Evolutionary conservation across 1,140 invertebrate species (phyloP).

Genomic region (Acromyrmex heyeri): DNA sequence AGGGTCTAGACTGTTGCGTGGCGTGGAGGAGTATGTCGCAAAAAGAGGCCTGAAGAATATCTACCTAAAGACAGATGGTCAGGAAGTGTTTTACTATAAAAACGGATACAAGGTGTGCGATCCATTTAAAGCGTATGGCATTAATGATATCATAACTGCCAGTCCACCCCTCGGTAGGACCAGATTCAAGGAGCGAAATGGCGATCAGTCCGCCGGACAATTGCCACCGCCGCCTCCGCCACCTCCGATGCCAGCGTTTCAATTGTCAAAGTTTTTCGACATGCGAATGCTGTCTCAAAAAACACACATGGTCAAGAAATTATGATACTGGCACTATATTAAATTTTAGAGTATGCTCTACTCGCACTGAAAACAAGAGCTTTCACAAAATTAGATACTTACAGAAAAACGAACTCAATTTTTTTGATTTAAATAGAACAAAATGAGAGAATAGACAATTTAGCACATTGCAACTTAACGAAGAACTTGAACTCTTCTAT

Average conservation of each 20-base stretch:
- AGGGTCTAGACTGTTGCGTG: conserved; percentile 90
- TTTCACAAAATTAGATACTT: conserved; percentile 7
- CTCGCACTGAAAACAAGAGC: neutral
- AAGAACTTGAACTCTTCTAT: neutral
- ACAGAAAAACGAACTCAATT: neutral
- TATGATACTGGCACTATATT: conserved; percentile 58
- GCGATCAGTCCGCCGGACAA: conserved; percentile 75
- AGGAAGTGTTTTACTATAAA: conserved; percentile 92
- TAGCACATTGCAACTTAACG: neutral
- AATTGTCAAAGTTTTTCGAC: conserved; percentile 70
- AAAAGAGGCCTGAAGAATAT: conserved; percentile 88
- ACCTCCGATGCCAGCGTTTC: conserved; percentile 82
- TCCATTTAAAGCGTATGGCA: conserved; percentile 90
- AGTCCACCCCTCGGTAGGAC: conserved; percentile 60
- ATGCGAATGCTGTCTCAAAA: conserved; percentile 68
- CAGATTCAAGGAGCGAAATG: conserved; percentile 65
- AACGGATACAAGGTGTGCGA: conserved; percentile 91
- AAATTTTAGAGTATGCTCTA: neutral
- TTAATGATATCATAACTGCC: conserved; percentile 73
- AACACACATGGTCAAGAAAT: conserved; percentile 79
- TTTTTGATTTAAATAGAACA: neutral
- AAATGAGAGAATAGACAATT: neutral
- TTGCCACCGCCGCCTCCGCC: conserved; percentile 84
- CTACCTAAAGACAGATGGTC: conserved; percentile 92
- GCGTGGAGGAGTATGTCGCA: conserved; percentile 90